Conservation (phyloP, 2,113 vertebrate species). For the Brachionichthys hirsutus region DNA sequence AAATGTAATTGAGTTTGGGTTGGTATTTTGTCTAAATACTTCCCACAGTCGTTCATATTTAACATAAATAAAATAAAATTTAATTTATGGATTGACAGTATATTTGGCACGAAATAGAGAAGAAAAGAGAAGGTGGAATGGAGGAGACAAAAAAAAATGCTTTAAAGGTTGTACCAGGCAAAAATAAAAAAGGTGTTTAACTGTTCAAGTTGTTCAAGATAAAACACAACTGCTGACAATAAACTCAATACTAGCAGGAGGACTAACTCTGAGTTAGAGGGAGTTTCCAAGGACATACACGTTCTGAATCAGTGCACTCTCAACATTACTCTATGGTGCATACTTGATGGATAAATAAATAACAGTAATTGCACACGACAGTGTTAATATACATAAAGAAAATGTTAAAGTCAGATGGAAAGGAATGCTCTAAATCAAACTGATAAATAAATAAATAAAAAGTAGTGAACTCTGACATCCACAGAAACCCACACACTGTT, state of each 20-base stretch:
- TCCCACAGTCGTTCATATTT: too few relatives aligned
- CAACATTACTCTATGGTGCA: not conserved
- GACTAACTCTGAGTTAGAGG: too few relatives aligned
- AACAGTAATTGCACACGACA: not conserved
- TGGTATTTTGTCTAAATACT: too few relatives aligned
- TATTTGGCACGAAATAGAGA: too few relatives aligned
- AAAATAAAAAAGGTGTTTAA: too few relatives aligned
- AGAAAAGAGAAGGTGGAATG: too few relatives aligned
- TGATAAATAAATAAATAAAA: slow-evolving; percentile 12
- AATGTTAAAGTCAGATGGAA: slow-evolving; percentile 30
- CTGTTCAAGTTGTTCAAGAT: not conserved
- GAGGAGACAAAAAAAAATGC: too few relatives aligned
- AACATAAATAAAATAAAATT: too few relatives aligned
- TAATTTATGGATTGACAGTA: too few relatives aligned
- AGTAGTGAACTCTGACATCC: not conserved
- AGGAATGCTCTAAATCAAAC: slow-evolving; percentile 16
- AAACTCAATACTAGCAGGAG: not conserved
- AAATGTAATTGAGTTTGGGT: too few relatives aligned
- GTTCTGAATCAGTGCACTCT: not conserved
- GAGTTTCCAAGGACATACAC: not conserved
- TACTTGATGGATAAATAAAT: not conserved
- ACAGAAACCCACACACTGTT: slow-evolving; percentile 30
- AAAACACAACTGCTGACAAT: not conserved
- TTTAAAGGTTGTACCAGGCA: too few relatives aligned
- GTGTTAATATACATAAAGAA: slow-evolving; percentile 17